Evolutionary conservation across 2,113 vertebrate species (phyloP), one percentile per base, ranked within the genome.

Genomic region (Pelecanoides urinatrix): DNA sequence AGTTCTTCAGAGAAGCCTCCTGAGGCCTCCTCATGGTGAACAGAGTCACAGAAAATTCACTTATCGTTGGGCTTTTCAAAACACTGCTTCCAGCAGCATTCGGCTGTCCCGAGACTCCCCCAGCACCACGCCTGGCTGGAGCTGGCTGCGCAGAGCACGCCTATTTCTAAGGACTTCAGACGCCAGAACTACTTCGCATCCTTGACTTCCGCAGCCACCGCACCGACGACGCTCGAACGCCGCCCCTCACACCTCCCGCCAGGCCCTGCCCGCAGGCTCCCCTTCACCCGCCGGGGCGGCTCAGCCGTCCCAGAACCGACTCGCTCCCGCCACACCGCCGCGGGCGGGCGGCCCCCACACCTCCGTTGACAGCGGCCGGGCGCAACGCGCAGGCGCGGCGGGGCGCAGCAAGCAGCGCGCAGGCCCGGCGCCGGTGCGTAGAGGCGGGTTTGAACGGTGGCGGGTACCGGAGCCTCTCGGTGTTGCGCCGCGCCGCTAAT

Each of bases 231-330:
- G 5, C 11, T 1, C 8, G 3, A 3, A 1, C 5, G 7, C 17
- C 34, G 6, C 2, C 5, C 29, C 25, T 27, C 56, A 7, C 23
- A 1, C 29, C 6, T 5, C 20, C 49, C 1, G 22, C 23, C 23
- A 8, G 49, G 40, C 59, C 61, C 42, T 7, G 29, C 16, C 34
- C 29, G 5, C 32, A 9, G 25, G 1, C 40, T 2, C 2, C 10
- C 30, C 44, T 36, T 11, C 47, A 10, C 12, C 13, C 10, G 3
- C 21, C 26, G 2, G 0, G 0, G 1, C 25, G 3, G 5, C n/a
- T 2, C 21, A 11, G 3, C 7, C 12, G 3, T 16, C 25, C 0
- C 12, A 0, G 1, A 5, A 0, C 9, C 6, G 3, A 7, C 25
- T 10, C 20, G 6, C 52, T 8, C 42, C 36, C 44, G 16, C 56